Conservation (phyloP, 2,888 invertebrate species). For the Cataglyphis rosenhaueri region DNA sequence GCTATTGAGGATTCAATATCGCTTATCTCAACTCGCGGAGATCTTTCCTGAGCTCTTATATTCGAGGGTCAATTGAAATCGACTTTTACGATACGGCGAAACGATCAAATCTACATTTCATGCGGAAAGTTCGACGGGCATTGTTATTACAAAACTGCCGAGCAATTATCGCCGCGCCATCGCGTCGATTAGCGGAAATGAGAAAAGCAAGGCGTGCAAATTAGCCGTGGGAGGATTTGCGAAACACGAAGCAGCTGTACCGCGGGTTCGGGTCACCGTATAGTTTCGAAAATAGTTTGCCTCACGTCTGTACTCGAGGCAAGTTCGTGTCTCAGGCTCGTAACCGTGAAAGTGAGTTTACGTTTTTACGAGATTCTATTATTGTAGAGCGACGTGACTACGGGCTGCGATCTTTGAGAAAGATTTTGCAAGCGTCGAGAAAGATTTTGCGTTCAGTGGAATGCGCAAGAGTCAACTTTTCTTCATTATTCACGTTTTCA, state of each 20-base stretch:
- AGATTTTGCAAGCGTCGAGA: conserved; percentile 29
- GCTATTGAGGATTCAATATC: conserved; percentile 22
- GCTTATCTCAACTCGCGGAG: neutral
- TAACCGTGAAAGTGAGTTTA: conserved; percentile 8
- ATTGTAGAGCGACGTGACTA: conserved; percentile 33
- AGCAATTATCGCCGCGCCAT: conserved; percentile 11
- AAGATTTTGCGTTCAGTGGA: neutral
- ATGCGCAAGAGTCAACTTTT: conserved; percentile 19
- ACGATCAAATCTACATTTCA: conserved; percentile 33
- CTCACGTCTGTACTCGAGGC: neutral
- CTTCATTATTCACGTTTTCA: conserved; percentile 28
- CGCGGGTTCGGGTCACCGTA: neutral
- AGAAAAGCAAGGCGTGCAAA: conserved; percentile 10
- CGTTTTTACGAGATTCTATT: conserved; percentile 30
- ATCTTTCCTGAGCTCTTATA: neutral
- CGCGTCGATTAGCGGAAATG: neutral
- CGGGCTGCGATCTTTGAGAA: conserved; percentile 6
- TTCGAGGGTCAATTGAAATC: conserved; percentile 35
- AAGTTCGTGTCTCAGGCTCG: conserved; percentile 22
- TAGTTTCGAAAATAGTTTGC: conserved; percentile 31
- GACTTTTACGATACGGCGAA: conserved; percentile 1
- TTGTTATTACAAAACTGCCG: conserved; percentile 20
- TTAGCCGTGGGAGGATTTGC: conserved; percentile 23
- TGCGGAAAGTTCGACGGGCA: neutral
- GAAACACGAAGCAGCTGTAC: conserved; percentile 21